Conservation (phyloP, 2,797 vertebrate genomes). For the Phataginus tricuspis region DNA sequence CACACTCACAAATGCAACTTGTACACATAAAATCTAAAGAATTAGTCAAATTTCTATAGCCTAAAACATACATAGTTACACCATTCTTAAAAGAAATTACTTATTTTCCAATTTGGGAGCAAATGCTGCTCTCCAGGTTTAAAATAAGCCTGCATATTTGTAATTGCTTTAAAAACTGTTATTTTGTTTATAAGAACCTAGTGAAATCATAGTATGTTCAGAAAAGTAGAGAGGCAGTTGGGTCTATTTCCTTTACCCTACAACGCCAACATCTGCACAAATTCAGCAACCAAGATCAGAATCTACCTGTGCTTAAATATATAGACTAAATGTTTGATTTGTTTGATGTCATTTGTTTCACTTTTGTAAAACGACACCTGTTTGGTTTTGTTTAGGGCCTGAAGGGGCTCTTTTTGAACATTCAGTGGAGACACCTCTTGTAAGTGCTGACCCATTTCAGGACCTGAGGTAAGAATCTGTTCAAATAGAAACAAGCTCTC, state of each 20-base stretch:
- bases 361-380: not conserved
- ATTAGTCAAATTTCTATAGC: not conserved
- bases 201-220: not conserved
- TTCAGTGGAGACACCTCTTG: conserved; percentile 93
- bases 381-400: conserved; percentile 82
- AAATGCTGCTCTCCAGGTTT: not conserved
- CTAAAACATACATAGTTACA: not conserved
- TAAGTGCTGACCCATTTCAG: conserved; percentile 92
- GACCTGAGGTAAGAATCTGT: conserved; percentile 91
- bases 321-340: not conserved
- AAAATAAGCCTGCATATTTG: not conserved
- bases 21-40: not conserved
- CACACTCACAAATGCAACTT: not conserved
- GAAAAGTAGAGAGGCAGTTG: not conserved
- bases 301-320: not conserved
- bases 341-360: not conserved
- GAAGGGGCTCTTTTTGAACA: conserved; percentile 94
- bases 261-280: not conserved
- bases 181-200: not conserved
- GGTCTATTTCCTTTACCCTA: not conserved
- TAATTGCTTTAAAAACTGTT: not conserved
- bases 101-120: not conserved
- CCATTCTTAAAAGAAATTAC: not conserved
- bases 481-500: not conserved
- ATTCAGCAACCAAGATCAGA: not conserved